Evolutionary conservation across 1,140 invertebrate genomes (phyloP), one percentile per base, ranked within the genome.

Genomic region (Drosophila sucinea): DNA sequence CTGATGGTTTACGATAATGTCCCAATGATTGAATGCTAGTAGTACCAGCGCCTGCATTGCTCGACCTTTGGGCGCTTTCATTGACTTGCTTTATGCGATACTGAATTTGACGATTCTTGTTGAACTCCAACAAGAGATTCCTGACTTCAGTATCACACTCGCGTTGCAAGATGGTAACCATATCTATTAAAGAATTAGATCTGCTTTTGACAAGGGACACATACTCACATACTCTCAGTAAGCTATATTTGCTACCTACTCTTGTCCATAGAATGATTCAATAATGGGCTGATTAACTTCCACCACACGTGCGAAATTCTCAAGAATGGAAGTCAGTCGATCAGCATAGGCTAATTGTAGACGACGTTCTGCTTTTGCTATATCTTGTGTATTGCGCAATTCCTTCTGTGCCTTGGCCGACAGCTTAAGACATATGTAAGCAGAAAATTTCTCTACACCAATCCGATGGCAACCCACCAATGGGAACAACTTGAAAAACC

Each of bases 401-500:
- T 96, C 96, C 82, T 96, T 97, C 66, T 96, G 94, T 1, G 96
- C 94, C 58, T 95, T 95, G 40, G 94, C 94, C 67, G 96, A 94
- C 23, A 97, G 87, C 94, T 98, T 97, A 5, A 95, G 93, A 79
- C 96, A 96, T 2, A 99, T 94, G 92, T 98, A 99, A 25, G 94
- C 94, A n/a, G 97, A 97, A 91, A 99, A 99, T 85, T 98, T 96
- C 68, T 95, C 95, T 1, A 99, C 94, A 0, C 99, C 99, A 87
- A 98, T 97, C 51, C 96, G 94, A 73, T 99, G 97, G 93, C 98
- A 96, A 47, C 97, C 97, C 3, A 99, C 93, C 27, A 99, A 93
- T 1, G 99, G 99, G 93, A 99, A 99, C 84, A 99, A 96, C 93
- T 99, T 99, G 91, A 99, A 99, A 92, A 99, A 98, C 73, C 98